Evolutionary conservation across 2,797 vertebrate species (phyloP).

Genomic region (Microctenopoma steveboyesi): DNA sequence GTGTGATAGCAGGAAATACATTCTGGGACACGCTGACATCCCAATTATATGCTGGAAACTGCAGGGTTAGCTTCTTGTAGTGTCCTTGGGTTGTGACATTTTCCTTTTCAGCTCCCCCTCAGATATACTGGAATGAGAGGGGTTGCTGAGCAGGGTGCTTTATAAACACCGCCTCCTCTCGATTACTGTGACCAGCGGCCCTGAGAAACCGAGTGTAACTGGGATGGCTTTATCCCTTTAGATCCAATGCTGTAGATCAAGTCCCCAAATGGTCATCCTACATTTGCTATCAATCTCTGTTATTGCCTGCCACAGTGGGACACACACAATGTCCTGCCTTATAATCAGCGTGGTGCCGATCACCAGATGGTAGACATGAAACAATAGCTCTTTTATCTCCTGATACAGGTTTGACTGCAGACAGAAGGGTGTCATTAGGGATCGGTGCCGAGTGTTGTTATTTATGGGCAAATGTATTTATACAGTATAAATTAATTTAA

Average conservation of each 20-base stretch:
- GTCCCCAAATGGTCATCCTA: constrained; percentile 74
- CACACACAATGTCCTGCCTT: constrained; percentile 64
- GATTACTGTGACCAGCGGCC: constrained; percentile 77
- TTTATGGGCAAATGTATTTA: neutral
- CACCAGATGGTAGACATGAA: constrained; percentile 56
- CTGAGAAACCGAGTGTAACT: constrained; percentile 63
- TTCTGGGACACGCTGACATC: constrained; percentile 69
- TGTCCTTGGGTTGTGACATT: constrained; percentile 84
- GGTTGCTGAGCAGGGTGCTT: constrained; percentile 82
- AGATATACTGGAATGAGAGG: constrained; percentile 83
- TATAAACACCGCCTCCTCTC: constrained; percentile 84
- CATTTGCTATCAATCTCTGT: constrained; percentile 81
- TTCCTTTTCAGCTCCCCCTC: constrained; percentile 71
- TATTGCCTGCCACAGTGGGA: constrained; percentile 74
- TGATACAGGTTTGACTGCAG: constrained; percentile 22
- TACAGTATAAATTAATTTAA: constrained; percentile 7
- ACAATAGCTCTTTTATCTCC: constrained; percentile 50
- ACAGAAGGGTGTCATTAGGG: constrained; percentile 29
- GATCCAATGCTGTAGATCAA: constrained; percentile 76
- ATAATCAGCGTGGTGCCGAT: constrained; percentile 70
- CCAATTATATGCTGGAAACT: constrained; percentile 72
- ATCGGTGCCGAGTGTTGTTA: constrained; percentile 11
- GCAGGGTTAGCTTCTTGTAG: constrained; percentile 70
- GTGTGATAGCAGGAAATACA: constrained; percentile 60
- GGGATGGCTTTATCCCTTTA: constrained; percentile 81